Base-by-base conservation (phyloP, 2,797 vertebrate genomes). In the Mus spretus region DNA sequence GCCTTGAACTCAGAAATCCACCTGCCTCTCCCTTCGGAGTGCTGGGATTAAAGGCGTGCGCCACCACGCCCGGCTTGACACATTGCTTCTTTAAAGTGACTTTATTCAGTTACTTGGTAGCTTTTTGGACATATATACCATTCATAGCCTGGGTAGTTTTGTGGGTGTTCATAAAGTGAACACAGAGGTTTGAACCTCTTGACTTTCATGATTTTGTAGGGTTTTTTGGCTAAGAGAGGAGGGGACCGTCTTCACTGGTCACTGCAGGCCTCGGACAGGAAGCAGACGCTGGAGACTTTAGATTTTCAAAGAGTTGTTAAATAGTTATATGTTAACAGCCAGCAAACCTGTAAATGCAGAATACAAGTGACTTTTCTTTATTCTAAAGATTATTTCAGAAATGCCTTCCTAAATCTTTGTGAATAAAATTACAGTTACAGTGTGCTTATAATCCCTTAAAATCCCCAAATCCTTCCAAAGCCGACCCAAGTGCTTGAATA, bases 341-440 rank as follows among this genome's bases (percentile, higher is more conserved):
- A 50, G 37, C 53, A 80, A 50, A 83, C 26, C 61, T 77, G 11
- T 93, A 75, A 91, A 31, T 80, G 20, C 72, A 81, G 86, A 93
- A 13, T 91, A 34, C 92, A 96, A 78, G 47, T 77, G 57, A 85
- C 40, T 77, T 94, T 90, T 31, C 53, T 44, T 47, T 74, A 15
- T 85, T 85, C 44, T 61, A 75, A 93, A 85, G 91, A 70, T 26
- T 94, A 24, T 92, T 96, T 96, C 79, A 90, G 72, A 37, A 91
- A 24, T 79, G 86, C 37, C 92, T 89, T 84, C 40, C 40, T 92
- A 90, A 97, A 55, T 89, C 74, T 63, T 78, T 83, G 5, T 92
- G 90, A 91, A 95, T 93, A 94, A 97, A 97, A 87, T 96, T 90
- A 96, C n/a, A 94, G 79, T 95, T 93, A 40, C 75, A 89, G 26